A percentile compares a stretch with the other conserved stretches of the same genome.
Conservation (phyloP, 2,888 invertebrate genomes). For the Odontothrips loti region DNA sequence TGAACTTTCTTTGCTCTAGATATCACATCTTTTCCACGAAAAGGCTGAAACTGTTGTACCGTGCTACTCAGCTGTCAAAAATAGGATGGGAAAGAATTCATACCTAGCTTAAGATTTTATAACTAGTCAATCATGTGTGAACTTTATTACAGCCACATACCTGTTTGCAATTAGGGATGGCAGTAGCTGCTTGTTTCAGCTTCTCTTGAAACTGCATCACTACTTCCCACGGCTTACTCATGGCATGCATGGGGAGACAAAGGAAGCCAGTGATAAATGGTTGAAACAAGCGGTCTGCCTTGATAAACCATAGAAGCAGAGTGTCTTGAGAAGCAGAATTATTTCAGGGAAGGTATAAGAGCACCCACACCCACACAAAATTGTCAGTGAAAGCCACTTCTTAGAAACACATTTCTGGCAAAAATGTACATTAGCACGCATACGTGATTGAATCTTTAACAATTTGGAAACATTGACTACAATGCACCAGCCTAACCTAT, state of each 20-base stretch:
- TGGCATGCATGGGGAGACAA: neutral
- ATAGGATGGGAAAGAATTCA: neutral
- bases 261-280: neutral
- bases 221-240: neutral
- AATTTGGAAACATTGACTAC: too few species aligned
- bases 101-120: too few species aligned
- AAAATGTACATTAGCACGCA: too few species aligned
- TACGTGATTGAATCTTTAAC: too few species aligned
- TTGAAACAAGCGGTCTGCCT: too few species aligned
- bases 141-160: neutral
- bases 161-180: neutral
- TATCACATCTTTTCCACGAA: neutral
- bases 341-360: too few species aligned
- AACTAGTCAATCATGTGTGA: neutral
- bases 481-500: too few species aligned
- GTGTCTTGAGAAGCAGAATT: too few species aligned
- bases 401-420: too few species aligned
- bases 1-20: neutral
- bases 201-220: neutral
- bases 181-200: neutral
- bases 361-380: too few species aligned
- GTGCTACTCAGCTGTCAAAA: neutral
- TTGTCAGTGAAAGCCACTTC: too few species aligned
- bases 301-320: too few species aligned
- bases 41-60: neutral